These are phyloP conservation scores for Hyalella azteca DNA, from an alignment of 2,888 invertebrate genomes.

Conservation along the genomic window DNA sequence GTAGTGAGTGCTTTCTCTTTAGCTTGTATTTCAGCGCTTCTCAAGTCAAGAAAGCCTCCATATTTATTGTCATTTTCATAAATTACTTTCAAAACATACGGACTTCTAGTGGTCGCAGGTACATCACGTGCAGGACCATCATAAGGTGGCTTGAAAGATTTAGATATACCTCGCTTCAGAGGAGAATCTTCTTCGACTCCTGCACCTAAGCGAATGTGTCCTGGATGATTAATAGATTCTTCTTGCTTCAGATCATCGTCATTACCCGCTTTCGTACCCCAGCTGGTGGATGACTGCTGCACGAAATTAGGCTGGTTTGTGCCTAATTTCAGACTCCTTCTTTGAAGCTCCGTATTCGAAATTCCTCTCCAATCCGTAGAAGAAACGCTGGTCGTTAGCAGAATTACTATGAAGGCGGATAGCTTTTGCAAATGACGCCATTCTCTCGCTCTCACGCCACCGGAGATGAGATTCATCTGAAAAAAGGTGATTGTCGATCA, in stretches of 20 bases:
- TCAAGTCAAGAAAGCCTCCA: slow-evolving; percentile 3
- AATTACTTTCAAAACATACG: neutral
- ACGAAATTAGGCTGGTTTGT: neutral
- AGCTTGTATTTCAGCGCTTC: neutral
- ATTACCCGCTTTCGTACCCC: neutral
- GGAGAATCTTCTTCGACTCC: neutral
- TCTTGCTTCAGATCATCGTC: neutral
- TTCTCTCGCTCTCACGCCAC: neutral
- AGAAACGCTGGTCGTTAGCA: neutral
- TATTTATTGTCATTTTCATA: neutral
- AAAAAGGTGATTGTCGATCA: too few relatives aligned
- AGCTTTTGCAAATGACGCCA: neutral
- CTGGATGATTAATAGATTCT: neutral
- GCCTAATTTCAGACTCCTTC: slow-evolving; percentile 3
- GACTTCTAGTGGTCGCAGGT: neutral
- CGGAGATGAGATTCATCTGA: neutral
- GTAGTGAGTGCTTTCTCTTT: neutral
- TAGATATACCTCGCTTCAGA: neutral
- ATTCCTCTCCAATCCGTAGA: slow-evolving; percentile 21
- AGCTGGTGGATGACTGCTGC: neutral
- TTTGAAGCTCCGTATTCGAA: neutral
- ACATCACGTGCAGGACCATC: neutral
- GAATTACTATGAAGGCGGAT: neutral
- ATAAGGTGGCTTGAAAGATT: neutral
- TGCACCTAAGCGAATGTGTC: neutral